Evolutionary conservation across 2,888 invertebrate genomes (phyloP).

Genomic region (Heterodera filipjevi): DNA sequence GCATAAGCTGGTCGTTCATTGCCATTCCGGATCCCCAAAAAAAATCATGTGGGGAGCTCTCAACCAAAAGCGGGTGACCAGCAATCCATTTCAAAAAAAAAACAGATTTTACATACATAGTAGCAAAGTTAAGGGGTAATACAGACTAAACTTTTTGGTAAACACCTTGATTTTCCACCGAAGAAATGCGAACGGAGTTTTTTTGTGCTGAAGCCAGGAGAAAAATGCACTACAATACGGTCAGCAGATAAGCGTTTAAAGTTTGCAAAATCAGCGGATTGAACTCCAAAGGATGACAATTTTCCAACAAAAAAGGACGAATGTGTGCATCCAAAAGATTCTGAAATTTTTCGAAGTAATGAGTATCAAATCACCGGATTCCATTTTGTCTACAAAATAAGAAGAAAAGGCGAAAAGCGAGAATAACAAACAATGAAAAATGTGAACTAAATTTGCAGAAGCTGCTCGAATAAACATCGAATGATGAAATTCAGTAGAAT

Average conservation of each 20-base stretch:
- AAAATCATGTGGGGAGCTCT: background rate
- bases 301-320: background rate
- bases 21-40: background rate
- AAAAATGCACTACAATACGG: background rate
- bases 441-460: background rate
- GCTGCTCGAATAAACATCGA: background rate
- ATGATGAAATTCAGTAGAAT: background rate
- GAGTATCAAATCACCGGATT: background rate
- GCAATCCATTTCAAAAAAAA: slow-evolving; percentile 7
- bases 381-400: background rate
- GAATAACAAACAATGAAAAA: background rate
- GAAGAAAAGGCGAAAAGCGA: background rate
- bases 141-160: background rate
- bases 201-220: background rate
- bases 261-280: background rate
- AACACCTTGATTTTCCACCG: background rate
- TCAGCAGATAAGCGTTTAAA: background rate
- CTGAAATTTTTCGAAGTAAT: background rate
- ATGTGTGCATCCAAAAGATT: background rate
- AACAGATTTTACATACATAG: background rate
- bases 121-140: background rate
- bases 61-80: background rate
- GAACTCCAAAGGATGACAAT: background rate
- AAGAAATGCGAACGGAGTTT: background rate
- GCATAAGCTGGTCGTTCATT: background rate